Conservation (phyloP, 1,140 invertebrate species). For the Listronotus oregonensis region DNA sequence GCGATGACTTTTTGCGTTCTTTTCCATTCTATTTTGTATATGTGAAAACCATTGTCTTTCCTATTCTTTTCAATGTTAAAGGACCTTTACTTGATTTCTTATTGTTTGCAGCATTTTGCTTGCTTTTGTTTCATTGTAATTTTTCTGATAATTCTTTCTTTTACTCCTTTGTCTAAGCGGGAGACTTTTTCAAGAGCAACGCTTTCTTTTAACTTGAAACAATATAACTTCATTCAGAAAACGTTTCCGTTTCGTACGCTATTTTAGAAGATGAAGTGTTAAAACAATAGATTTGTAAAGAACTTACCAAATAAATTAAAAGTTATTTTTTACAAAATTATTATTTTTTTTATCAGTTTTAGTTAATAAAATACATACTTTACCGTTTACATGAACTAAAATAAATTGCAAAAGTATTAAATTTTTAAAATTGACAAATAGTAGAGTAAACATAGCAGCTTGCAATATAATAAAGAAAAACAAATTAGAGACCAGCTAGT, state of each 20-base stretch:
- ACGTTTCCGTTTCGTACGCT: slow-evolving; percentile 11
- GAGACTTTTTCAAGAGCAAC: slow-evolving; percentile 13
- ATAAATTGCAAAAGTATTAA: too few relatives aligned
- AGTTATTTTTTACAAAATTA: too few relatives aligned
- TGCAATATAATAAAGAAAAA: too few relatives aligned
- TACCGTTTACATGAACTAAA: too few relatives aligned
- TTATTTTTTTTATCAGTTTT: too few relatives aligned
- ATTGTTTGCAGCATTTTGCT: slow-evolving; percentile 38
- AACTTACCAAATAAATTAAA: too few relatives aligned
- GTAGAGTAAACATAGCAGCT: too few relatives aligned
- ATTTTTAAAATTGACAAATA: too few relatives aligned
- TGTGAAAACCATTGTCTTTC: slow-evolving; percentile 48
- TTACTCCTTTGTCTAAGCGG: slow-evolving; percentile 26
- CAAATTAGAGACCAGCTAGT: too few relatives aligned
- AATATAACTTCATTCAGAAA: slow-evolving; percentile 12
- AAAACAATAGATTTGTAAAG: neutral
- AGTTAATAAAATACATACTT: too few relatives aligned
- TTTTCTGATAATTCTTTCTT: slow-evolving; percentile 38
- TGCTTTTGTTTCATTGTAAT: slow-evolving; percentile 44
- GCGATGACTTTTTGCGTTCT: slow-evolving; percentile 48
- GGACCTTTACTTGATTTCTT: slow-evolving; percentile 44
- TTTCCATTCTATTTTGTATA: slow-evolving; percentile 50
- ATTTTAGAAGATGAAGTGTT: neutral
- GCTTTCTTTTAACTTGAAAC: neutral
- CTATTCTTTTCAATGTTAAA: slow-evolving; percentile 44